phyloP scores from a whole-genome alignment of 2,113 vertebrate species.

The Daubentonia madagascariensis region DNA sequence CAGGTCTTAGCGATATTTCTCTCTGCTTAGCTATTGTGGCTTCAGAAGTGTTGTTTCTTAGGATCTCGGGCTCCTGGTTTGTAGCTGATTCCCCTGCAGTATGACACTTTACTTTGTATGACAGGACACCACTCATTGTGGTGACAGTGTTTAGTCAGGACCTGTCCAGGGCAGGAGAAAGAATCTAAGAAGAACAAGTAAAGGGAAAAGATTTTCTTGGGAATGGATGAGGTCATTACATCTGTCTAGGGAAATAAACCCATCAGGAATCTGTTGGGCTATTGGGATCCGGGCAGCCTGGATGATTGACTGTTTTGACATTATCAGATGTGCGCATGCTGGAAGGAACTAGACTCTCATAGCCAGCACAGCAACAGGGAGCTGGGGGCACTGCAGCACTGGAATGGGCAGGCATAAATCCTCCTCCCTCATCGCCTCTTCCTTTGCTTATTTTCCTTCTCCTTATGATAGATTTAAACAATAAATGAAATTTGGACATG shows the following conservation, averaged over 20 bases:
- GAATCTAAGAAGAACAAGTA: background rate
- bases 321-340: background rate
- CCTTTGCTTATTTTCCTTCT: slow-evolving; percentile 43
- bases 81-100: background rate
- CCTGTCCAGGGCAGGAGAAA: background rate
- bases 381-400: background rate
- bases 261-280: slow-evolving; percentile 12
- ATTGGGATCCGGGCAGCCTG: background rate
- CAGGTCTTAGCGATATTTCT: background rate
- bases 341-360: background rate
- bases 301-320: background rate
- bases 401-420: background rate
- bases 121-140: background rate
- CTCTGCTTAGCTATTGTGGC: background rate
- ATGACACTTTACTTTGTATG: background rate
- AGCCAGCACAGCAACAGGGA: background rate
- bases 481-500: slow-evolving; percentile 34
- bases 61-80: background rate
- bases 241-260: background rate
- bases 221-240: background rate
- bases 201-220: background rate
- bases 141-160: slow-evolving; percentile 41
- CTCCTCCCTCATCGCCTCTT: background rate
- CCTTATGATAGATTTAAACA: background rate
- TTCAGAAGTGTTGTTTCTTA: background rate